Conservation (phyloP, 2,797 vertebrate genomes). For the Gadopsis marmoratus region DNA sequence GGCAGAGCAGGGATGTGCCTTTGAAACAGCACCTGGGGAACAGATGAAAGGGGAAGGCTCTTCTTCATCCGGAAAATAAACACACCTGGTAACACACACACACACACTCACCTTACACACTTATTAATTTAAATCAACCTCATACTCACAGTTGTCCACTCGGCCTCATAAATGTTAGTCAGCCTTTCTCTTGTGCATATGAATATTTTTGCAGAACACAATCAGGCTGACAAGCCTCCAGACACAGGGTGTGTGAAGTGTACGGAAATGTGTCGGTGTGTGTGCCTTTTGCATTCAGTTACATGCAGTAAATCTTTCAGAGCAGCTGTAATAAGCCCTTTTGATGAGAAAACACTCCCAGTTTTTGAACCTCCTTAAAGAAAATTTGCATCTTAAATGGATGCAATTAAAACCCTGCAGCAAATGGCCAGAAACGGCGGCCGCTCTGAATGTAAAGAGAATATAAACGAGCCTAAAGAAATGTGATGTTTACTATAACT, state of each 20-base stretch:
- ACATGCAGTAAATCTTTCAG: constrained; percentile 45
- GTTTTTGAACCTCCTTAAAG: constrained; percentile 11
- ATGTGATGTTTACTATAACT: constrained; percentile 56
- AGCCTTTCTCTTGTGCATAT: constrained; percentile 17
- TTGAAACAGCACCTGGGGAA: constrained; percentile 73
- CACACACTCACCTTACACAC: constrained; percentile 13
- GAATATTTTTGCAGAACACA: constrained; percentile 37
- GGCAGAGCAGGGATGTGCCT: constrained; percentile 77
- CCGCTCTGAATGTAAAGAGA: constrained; percentile 67
- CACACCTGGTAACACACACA: constrained; percentile 50
- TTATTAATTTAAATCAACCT: constrained; percentile 27
- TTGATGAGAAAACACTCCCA: constrained; percentile 6
- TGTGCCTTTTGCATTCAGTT: constrained; percentile 55
- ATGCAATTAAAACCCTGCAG: constrained; percentile 37
- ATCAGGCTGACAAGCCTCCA: constrained; percentile 24
- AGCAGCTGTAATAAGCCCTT: constrained; percentile 24
- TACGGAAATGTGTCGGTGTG: constrained; percentile 11
- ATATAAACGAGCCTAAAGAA: constrained; percentile 45
- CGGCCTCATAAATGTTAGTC: constrained; percentile 14
- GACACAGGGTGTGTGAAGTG: constrained; percentile 27
- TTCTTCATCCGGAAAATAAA: constrained; percentile 52
- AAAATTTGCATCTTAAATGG: constrained; percentile 17
- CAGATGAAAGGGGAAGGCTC: constrained; percentile 61
- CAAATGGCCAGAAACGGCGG: constrained; percentile 3
- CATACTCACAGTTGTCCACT: constrained; percentile 27